A percentile compares a stretch with the other conserved stretches of the same genome.
phyloP scores from a whole-genome alignment of 2,797 vertebrate genomes.

The Prunella strophiata region DNA sequence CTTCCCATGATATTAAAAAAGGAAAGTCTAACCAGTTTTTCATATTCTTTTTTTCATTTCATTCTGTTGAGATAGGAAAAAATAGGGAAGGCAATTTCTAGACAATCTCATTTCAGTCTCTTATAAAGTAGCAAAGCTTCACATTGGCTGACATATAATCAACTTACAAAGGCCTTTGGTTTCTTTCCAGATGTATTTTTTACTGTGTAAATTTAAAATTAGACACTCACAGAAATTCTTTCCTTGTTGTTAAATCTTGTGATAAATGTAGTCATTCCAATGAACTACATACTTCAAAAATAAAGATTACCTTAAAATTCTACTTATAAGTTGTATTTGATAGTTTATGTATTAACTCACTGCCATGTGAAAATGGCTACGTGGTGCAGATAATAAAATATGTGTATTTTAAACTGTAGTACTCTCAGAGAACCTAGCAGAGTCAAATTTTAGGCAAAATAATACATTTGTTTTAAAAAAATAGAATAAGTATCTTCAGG shows the following conservation, averaged over 20 bases:
- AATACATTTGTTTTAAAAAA: background rate
- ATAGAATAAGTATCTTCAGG: background rate
- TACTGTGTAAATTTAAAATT: constrained; percentile 3
- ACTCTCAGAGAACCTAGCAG: background rate
- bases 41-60: background rate
- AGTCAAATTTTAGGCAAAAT: background rate
- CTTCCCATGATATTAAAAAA: background rate
- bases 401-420: background rate
- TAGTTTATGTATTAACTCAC: background rate
- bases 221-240: background rate
- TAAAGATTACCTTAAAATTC: background rate
- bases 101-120: constrained; percentile 21
- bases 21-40: background rate
- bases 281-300: background rate
- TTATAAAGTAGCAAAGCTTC: background rate
- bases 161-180: background rate
- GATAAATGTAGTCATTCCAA: background rate
- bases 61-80: background rate
- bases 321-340: background rate
- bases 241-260: background rate
- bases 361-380: background rate
- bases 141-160: background rate
- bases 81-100: constrained; percentile 21
- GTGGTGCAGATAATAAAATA: background rate
- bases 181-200: background rate